These are phyloP conservation scores for Chrysocyon brachyurus DNA, from an alignment of 2,797 vertebrate species.

Conservation along the genomic window DNA sequence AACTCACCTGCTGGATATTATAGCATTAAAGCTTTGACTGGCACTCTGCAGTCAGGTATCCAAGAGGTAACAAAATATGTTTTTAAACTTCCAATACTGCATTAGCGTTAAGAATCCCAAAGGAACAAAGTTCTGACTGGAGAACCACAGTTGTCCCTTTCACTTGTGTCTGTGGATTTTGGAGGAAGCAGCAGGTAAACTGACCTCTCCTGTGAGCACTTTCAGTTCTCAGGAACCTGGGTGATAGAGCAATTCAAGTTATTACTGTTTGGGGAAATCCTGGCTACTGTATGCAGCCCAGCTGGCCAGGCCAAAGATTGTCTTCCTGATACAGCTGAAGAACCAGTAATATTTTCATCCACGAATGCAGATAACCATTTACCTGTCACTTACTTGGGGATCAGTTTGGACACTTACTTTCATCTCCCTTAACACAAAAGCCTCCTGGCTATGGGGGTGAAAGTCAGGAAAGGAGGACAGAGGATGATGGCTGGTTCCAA, in stretches of 20 bases:
- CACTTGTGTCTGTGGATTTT: neutral
- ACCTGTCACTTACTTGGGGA: neutral
- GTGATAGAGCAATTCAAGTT: neutral
- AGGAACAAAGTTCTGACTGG: constrained; percentile 47
- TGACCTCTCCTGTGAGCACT: neutral
- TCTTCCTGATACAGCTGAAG: constrained; percentile 41
- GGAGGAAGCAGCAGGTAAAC: constrained; percentile 1
- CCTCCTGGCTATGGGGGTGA: neutral
- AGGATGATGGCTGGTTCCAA: neutral
- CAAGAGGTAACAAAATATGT: constrained; percentile 80
- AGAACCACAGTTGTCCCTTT: neutral
- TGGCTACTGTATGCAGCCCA: neutral
- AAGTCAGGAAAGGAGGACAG: neutral
- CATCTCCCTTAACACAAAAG: constrained; percentile 13
- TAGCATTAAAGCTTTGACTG: constrained; percentile 76
- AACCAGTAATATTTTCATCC: constrained; percentile 70
- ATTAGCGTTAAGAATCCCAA: constrained; percentile 73
- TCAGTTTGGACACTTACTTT: constrained; percentile 1
- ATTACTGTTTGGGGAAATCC: constrained; percentile 30
- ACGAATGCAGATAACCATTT: neutral
- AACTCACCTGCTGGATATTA: constrained; percentile 77
- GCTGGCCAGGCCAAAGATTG: constrained; percentile 44
- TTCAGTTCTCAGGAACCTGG: constrained; percentile 44
- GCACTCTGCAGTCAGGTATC: constrained; percentile 69
- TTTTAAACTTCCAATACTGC: constrained; percentile 74